Evolutionary conservation across 2,797 vertebrate genomes (phyloP).

Genomic region (Periparus ater): DNA sequence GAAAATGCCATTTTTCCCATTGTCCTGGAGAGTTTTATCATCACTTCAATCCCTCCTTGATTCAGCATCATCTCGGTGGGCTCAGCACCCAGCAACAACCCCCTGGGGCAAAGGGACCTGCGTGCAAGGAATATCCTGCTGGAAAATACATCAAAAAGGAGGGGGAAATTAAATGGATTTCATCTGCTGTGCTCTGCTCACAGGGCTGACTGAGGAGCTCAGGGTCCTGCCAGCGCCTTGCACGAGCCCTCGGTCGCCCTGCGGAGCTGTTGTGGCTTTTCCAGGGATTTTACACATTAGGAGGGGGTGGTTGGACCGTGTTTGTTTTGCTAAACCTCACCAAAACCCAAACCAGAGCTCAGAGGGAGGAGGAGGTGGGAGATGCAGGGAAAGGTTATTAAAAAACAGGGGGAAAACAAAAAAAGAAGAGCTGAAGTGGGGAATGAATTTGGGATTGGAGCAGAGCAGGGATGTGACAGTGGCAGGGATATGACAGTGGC

Average conservation of each 20-base stretch:
- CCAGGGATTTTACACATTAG: constrained; percentile 56
- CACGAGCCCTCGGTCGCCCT: neutral
- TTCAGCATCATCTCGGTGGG: accelerated
- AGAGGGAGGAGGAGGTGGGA: neutral
- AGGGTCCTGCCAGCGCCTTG: neutral
- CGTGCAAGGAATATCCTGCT: neutral
- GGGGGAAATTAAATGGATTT: neutral
- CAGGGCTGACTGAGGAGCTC: neutral
- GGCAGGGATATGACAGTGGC: neutral
- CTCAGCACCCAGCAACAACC: neutral
- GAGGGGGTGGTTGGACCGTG: constrained; percentile 65
- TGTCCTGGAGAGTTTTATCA: neutral
- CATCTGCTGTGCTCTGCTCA: neutral
- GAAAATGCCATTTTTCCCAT: neutral
- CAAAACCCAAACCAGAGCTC: constrained; percentile 19
- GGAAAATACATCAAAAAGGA: neutral
- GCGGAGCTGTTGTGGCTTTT: constrained; percentile 66
- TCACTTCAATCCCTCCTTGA: neutral
- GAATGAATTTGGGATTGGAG: neutral
- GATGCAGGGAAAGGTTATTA: neutral
- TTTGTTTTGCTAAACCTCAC: constrained; percentile 76
- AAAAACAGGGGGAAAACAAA: neutral
- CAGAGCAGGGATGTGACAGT: neutral
- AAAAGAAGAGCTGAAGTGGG: neutral
- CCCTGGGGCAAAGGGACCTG: neutral